Base-by-base conservation (phyloP, 2,113 vertebrate genomes). In the Opisthocomus hoazin region DNA sequence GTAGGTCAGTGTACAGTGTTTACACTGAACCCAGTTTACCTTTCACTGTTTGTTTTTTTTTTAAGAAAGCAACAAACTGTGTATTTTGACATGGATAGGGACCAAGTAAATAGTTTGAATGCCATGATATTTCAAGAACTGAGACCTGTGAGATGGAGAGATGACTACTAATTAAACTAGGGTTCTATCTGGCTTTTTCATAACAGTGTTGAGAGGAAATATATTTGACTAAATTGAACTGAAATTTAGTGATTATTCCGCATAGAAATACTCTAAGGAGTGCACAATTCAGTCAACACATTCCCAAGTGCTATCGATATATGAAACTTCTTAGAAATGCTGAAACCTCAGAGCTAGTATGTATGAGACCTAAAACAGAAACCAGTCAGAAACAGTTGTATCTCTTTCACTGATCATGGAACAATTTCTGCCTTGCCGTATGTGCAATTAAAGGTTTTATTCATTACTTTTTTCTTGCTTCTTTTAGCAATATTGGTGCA, bases 241-340 rank as follows among this genome's bases (percentile, higher is more conserved):
- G n/a, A 73, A 87, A 73, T 4, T 63, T 21, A 70, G 8, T 50
- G 17, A 12, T 29, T 84, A 85, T 84, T 48, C 22, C n/a, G 4
- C 10, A 37, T 14, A 60, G 65, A 85, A 87, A 60, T 71, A 29
- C 9, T 76, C 32, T 30, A 64, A 50, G 6, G 12, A 66, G 4
- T 39, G 37, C 71, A 10, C 5, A 87, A 34, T 34, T 87, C 61
- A 34, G 23, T 56, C 32, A 46, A 39, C 10, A 91, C 3, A 15
- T 46, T 85, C 23, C 7, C 39, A 64, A 64, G 6, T 29, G 5
- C 15, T 43, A 83, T 24, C 0, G 0, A 39, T 43, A 29, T 26
- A 46, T 22, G 6, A 68, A 75, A 56, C 1, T 2, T 66, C 6
- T 34, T 29, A 66, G 64, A 46, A 76, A 48, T 29, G 4, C 4